Conservation (phyloP, 2,888 invertebrate species). For the Dyspetes luteomarginatus region DNA sequence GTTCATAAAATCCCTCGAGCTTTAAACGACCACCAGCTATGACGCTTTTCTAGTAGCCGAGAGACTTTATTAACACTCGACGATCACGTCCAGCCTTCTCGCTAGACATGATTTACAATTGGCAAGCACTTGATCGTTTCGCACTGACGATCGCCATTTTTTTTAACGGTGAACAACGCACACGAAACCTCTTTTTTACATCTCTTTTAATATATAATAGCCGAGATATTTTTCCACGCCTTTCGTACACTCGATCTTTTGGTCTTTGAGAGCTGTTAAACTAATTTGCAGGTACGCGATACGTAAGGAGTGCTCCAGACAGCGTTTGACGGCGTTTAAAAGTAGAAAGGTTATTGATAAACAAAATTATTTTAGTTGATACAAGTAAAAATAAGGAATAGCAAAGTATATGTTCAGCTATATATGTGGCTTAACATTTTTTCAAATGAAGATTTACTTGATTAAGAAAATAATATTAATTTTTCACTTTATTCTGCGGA, state of each 20-base stretch:
- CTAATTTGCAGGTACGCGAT: slow-evolving; percentile 50
- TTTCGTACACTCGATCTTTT: slow-evolving; percentile 7
- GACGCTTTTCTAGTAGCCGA: not conserved
- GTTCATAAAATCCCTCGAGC: not conserved
- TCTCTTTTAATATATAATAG: not conserved
- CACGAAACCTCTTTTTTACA: slow-evolving; percentile 17
- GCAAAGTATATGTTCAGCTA: too few species aligned
- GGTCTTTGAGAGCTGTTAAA: slow-evolving; percentile 28
- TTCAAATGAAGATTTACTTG: too few species aligned
- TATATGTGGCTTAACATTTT: too few species aligned
- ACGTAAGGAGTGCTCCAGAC: too few species aligned
- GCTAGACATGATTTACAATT: slow-evolving; percentile 76
- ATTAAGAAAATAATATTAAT: too few species aligned
- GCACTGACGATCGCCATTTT: slow-evolving; percentile 30
- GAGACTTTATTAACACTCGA: slow-evolving; percentile 74
- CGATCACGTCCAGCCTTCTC: slow-evolving; percentile 73
- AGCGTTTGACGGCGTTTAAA: too few species aligned
- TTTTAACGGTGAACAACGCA: slow-evolving; percentile 22
- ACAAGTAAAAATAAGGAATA: too few species aligned
- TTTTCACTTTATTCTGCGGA: not conserved
- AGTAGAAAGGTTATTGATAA: too few species aligned
- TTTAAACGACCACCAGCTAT: not conserved
- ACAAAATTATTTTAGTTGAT: too few species aligned
- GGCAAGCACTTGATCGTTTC: slow-evolving; percentile 48
- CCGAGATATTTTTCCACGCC: slow-evolving; percentile 8